Conservation (phyloP, 92 coral and sea anemone species). For the Siderastrea siderea region DNA sequence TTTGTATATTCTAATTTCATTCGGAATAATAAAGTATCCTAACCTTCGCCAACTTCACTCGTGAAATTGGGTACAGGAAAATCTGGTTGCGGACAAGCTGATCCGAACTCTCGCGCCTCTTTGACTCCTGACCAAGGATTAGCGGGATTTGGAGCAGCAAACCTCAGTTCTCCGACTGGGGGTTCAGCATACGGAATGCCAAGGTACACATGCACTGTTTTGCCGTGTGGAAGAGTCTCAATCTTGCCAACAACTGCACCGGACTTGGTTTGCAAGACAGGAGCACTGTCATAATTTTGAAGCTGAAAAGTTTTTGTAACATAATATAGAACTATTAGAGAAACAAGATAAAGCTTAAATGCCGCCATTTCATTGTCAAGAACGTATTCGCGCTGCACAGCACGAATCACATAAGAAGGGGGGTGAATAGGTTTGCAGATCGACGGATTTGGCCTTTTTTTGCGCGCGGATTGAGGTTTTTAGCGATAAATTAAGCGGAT, state of each 20-base stretch:
- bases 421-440: too few species aligned
- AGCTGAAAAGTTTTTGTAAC: neutral
- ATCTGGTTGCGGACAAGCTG: slow-evolving; percentile 25
- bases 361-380: neutral
- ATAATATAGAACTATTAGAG: neutral
- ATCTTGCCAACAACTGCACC: slow-evolving; percentile 34
- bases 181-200: slow-evolving; percentile 42
- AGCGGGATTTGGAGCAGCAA: slow-evolving; percentile 29
- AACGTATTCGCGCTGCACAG: too few species aligned
- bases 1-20: too few species aligned
- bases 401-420: too few species aligned
- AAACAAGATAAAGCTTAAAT: neutral
- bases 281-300: neutral
- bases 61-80: neutral
- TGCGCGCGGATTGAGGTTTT: too few species aligned
- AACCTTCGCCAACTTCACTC: neutral
- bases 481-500: too few species aligned
- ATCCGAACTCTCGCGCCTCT: neutral
- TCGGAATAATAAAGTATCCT: neutral
- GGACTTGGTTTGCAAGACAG: neutral
- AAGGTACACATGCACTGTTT: slow-evolving; percentile 7
- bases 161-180: slow-evolving; percentile 22
- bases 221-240: slow-evolving; percentile 12
- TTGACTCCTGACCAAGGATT: slow-evolving; percentile 15
- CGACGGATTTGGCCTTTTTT: too few species aligned